A percentile compares a stretch with the other conserved stretches of the same genome.
Conservation (phyloP, 2,797 vertebrate genomes). For the Platyrinchus mystaceus region DNA sequence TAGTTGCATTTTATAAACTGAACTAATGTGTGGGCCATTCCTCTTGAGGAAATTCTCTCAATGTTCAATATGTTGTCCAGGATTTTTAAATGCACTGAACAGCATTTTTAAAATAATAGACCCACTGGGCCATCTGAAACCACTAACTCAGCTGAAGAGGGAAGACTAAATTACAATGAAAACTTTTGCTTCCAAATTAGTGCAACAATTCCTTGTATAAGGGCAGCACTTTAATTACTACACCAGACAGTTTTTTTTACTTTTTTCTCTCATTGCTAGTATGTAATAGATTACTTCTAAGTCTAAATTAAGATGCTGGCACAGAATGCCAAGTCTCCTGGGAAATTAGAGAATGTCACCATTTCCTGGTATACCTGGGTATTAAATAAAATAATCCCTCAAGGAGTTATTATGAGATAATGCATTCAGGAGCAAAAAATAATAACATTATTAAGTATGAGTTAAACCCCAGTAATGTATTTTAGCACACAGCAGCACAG, state of each 20-base stretch:
- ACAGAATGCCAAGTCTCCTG: neutral
- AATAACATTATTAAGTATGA: neutral
- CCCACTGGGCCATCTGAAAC: neutral
- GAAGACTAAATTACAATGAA: neutral
- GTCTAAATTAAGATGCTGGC: conserved; percentile 17
- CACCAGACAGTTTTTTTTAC: neutral
- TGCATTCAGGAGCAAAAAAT: conserved; percentile 8
- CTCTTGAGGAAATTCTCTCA: conserved; percentile 21
- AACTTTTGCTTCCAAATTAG: conserved; percentile 2
- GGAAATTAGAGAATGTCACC: conserved; percentile 47
- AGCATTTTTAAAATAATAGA: conserved; percentile 13
- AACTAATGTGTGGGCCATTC: neutral
- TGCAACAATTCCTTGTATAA: neutral
- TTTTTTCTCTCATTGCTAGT: neutral
- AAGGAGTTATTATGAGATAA: conserved; percentile 27
- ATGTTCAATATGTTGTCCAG: neutral
- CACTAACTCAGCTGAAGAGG: neutral
- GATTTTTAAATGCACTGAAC: neutral
- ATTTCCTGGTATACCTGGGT: conserved; percentile 2
- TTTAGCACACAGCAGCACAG: neutral
- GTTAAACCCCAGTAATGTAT: neutral
- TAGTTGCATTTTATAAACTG: conserved; percentile 3
- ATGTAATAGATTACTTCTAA: conserved; percentile 1
- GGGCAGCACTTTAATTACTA: neutral
- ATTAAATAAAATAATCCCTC: conserved; percentile 32